Percentiles rank a stretch among this genome's conserved stretches.
phyloP scores from a whole-genome alignment of 2,888 invertebrate genomes.

The Andrena trimmerana region DNA sequence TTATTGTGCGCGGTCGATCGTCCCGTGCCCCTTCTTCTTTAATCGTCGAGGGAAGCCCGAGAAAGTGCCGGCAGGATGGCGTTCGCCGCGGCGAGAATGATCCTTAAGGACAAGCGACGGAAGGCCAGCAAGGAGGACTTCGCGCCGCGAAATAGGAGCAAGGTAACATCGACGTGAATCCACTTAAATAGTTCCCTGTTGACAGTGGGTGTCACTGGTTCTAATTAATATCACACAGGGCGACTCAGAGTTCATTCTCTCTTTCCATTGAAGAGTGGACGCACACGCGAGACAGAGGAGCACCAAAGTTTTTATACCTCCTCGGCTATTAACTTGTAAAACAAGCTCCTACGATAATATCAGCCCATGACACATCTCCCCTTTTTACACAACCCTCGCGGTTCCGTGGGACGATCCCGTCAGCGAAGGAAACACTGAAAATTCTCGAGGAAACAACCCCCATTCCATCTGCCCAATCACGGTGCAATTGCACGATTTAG shows the following conservation, averaged over 20 bases:
- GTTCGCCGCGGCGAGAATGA: conserved; percentile 94
- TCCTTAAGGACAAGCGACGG: conserved; percentile 92
- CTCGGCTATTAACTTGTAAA: not conserved
- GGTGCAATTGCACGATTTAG: not conserved
- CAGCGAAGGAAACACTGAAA: not conserved
- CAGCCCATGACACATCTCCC: not conserved
- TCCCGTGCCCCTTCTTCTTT: conserved; percentile 6
- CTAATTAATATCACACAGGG: not conserved
- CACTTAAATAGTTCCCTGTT: not conserved
- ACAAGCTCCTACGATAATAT: conserved; percentile 2
- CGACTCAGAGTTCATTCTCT: not conserved
- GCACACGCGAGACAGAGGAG: not conserved
- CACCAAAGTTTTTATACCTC: not conserved
- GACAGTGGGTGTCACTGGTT: not conserved
- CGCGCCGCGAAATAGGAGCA: conserved; percentile 91
- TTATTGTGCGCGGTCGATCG: conserved; percentile 22
- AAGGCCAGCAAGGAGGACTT: conserved; percentile 94
- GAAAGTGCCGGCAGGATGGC: conserved; percentile 88
- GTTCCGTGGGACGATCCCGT: not conserved
- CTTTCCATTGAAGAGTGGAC: not conserved
- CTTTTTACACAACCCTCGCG: conserved; percentile 10
- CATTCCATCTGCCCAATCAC: not conserved
- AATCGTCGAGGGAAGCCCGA: not conserved
- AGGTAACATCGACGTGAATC: conserved; percentile 87
- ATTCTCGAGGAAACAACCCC: not conserved